phyloP scores from a whole-genome alignment of 2,113 vertebrate species.

The Elephantulus edwardii region DNA sequence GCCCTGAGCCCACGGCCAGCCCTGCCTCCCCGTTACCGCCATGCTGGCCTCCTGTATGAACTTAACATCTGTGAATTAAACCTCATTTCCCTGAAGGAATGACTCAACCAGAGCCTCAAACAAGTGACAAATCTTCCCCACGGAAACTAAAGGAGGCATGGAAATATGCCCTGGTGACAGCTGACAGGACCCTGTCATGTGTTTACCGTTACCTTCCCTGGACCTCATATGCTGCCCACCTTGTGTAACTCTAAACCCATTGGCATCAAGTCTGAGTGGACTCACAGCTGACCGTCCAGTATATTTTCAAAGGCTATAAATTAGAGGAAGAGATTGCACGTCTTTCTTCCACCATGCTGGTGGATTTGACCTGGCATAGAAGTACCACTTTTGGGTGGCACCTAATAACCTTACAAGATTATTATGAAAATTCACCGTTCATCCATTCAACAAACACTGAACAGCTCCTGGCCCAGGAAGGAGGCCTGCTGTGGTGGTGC shows the following conservation, averaged over 20 bases:
- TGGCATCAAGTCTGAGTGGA: too few species aligned
- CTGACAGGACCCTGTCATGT: not conserved
- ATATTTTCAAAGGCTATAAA: too few species aligned
- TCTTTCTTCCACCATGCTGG: too few species aligned
- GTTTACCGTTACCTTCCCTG: not conserved
- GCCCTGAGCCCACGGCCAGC: not conserved
- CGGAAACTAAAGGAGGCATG: not conserved
- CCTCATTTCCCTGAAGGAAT: not conserved
- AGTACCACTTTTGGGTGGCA: too few species aligned
- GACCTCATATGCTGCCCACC: not conserved
- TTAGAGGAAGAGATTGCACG: too few species aligned
- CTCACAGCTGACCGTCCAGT: too few species aligned
- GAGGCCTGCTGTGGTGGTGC: too few species aligned
- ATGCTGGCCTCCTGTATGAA: not conserved
- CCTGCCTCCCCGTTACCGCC: not conserved
- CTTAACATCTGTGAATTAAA: not conserved
- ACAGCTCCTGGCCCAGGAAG: not conserved
- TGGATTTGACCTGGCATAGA: too few species aligned
- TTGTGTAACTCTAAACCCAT: too few species aligned
- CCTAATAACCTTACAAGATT: not conserved
- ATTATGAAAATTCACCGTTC: not conserved
- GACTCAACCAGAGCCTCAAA: not conserved
- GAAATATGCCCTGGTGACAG: not conserved
- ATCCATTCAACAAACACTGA: not conserved
- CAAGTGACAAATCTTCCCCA: not conserved